Conservation (phyloP, 2,113 vertebrate genomes). For the Rhodinocichla rosea region DNA sequence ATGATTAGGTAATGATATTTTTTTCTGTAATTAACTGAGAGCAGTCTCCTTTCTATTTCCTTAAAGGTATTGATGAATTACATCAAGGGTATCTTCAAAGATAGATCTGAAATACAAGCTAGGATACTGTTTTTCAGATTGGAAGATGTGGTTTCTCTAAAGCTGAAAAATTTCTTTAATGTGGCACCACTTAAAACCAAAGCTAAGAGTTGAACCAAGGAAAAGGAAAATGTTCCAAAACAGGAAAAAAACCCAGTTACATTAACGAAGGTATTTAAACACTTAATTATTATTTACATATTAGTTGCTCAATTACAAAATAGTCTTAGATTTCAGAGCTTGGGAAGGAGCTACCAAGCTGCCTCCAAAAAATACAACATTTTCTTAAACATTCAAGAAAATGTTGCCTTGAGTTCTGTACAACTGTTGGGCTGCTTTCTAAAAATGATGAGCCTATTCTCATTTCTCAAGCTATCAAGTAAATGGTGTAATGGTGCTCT, state of each 20-base stretch:
- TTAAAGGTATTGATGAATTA: conserved; percentile 1
- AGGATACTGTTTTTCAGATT: neutral
- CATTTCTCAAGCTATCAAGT: neutral
- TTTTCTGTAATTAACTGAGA: neutral
- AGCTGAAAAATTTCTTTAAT: neutral
- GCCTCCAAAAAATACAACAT: accelerated
- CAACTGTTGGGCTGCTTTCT: neutral
- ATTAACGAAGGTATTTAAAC: neutral
- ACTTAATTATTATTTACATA: neutral
- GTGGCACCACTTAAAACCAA: neutral
- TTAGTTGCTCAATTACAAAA: neutral
- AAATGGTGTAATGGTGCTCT: neutral
- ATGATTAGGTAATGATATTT: neutral
- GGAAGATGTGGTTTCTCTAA: neutral
- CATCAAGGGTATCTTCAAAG: conserved; percentile 13
- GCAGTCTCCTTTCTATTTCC: neutral
- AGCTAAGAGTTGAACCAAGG: neutral
- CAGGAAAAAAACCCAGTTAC: neutral
- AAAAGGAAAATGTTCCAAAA: neutral
- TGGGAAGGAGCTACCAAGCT: neutral
- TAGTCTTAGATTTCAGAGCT: neutral
- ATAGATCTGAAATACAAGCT: neutral
- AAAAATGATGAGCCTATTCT: neutral
- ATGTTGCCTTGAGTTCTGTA: neutral
- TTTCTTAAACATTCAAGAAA: neutral